These are phyloP conservation scores for Cardiocondyla obscurior DNA, from an alignment of 1,140 invertebrate genomes.

Conservation along the genomic window DNA sequence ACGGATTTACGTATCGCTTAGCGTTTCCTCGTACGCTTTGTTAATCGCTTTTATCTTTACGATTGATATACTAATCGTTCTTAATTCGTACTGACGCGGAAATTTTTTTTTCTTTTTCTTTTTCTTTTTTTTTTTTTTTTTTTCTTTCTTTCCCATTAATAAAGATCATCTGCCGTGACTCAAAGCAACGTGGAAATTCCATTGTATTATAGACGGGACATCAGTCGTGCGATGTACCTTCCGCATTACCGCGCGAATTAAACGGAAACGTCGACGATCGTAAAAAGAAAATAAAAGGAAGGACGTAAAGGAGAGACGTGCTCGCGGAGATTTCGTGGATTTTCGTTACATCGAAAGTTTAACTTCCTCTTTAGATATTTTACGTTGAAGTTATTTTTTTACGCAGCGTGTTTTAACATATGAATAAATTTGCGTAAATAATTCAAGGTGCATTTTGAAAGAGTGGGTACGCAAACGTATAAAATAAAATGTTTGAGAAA, in stretches of 20 bases:
- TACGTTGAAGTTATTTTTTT: neutral
- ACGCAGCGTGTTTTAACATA: neutral
- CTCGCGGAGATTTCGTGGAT: too few relatives aligned
- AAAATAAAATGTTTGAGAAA: neutral
- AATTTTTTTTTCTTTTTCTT: slow-evolving; percentile 6
- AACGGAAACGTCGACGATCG: slow-evolving; percentile 21
- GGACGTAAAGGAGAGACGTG: neutral
- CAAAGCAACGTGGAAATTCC: slow-evolving; percentile 34
- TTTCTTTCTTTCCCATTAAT: neutral
- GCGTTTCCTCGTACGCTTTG: neutral
- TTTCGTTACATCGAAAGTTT: neutral
- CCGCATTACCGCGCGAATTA: slow-evolving; percentile 1
- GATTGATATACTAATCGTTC: neutral
- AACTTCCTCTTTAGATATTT: neutral
- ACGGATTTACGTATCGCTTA: neutral
- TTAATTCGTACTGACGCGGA: neutral
- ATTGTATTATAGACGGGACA: neutral
- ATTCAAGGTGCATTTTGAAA: neutral
- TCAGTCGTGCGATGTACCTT: slow-evolving; percentile 9
- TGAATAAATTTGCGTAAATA: neutral
- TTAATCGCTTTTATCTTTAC: neutral
- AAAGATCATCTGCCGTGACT: slow-evolving; percentile 1
- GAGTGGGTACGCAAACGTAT: neutral
- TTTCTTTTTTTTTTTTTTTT: neutral
- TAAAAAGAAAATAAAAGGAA: neutral